Percentiles rank a stretch among this genome's conserved stretches.
phyloP scores from a whole-genome alignment of 2,888 invertebrate species.

The Choreutis nemorana region DNA sequence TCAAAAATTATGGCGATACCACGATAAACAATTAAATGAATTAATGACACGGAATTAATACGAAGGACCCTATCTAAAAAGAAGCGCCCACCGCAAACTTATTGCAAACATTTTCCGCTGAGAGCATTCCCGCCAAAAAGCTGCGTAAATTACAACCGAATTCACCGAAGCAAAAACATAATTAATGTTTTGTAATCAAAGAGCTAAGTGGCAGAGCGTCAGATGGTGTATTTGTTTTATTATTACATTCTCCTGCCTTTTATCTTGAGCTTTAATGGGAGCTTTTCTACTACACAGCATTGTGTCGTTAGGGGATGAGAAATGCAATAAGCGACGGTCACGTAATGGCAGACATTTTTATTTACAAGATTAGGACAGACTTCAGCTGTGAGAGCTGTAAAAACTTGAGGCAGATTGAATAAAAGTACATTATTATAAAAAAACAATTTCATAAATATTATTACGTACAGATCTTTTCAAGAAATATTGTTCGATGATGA shows the following conservation, averaged over 20 bases:
- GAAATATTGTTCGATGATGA: too few species aligned
- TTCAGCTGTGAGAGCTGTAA: too few species aligned
- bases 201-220: constrained; percentile 24
- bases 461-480: too few species aligned
- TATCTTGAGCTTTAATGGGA: constrained; percentile 21
- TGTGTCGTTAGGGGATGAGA: constrained; percentile 9
- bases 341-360: too few species aligned
- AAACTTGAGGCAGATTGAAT: too few species aligned
- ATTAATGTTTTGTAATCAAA: constrained; percentile 57
- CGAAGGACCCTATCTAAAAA: constrained; percentile 12
- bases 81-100: constrained; percentile 27
- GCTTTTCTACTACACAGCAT: constrained; percentile 17
- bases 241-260: constrained; percentile 20
- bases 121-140: constrained; percentile 32
- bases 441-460: too few species aligned
- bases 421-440: too few species aligned
- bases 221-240: constrained; percentile 26
- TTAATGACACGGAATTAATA: constrained; percentile 5
- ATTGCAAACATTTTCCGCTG: constrained; percentile 34
- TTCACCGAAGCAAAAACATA: constrained; percentile 52
- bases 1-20: too few species aligned
- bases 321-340: background rate
- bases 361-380: too few species aligned
- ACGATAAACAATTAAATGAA: too few species aligned
- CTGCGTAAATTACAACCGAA: constrained; percentile 46